Percentiles rank a stretch among this genome's conserved stretches.
These are phyloP conservation scores for Lottia scabra DNA, from an alignment of 2,888 invertebrate genomes.

Conservation along the genomic window DNA sequence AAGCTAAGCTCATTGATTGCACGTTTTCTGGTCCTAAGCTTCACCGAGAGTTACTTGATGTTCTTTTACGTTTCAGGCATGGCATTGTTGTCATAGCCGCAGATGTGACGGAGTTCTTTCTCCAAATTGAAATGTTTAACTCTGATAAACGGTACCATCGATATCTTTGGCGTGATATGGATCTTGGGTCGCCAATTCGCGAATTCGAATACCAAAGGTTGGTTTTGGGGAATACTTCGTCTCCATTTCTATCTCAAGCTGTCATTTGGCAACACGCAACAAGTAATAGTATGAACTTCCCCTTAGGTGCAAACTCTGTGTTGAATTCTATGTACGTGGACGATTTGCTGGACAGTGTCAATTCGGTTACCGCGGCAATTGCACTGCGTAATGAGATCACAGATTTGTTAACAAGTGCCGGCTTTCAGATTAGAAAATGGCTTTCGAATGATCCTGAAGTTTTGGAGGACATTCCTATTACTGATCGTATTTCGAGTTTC, in stretches of 20 bases:
- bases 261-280: background rate
- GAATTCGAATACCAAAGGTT: background rate
- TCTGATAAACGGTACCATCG: background rate
- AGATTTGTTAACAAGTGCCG: background rate
- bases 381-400: background rate
- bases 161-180: background rate
- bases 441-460: background rate
- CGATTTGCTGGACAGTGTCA: background rate
- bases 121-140: background rate
- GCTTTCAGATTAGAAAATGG: background rate
- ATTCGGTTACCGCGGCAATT: background rate
- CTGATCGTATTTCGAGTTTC: background rate
- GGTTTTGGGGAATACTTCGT: background rate
- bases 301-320: background rate
- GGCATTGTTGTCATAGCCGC: background rate
- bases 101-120: background rate
- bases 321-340: background rate
- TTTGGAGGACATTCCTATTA: background rate
- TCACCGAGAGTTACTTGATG: background rate
- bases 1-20: background rate
- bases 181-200: background rate
- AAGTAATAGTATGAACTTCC: background rate
- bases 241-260: background rate
- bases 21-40: background rate
- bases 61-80: background rate